Conservation (phyloP, 2,888 invertebrate species). For the Thecocarcelia acutangulata region DNA sequence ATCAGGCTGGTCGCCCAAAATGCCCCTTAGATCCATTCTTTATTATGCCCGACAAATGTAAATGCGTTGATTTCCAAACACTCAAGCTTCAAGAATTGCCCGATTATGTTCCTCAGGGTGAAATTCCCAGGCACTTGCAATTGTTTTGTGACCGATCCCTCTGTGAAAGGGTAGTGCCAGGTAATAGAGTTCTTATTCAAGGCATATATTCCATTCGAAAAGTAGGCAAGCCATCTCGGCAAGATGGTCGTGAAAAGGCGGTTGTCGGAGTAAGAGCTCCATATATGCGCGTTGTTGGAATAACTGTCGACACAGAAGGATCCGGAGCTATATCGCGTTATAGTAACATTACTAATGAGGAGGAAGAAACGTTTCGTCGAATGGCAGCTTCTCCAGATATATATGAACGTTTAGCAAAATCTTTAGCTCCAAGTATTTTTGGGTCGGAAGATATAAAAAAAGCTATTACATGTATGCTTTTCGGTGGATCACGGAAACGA, state of each 20-base stretch:
- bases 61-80: slow-evolving; percentile 98
- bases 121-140: slow-evolving; percentile 97
- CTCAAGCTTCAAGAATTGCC: slow-evolving; percentile 98
- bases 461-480: slow-evolving; percentile 95
- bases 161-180: slow-evolving; percentile 97
- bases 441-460: slow-evolving; percentile 97
- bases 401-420: slow-evolving; percentile 93
- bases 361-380: slow-evolving; percentile 85
- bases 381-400: slow-evolving; percentile 93
- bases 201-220: slow-evolving; percentile 99
- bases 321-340: slow-evolving; percentile 84
- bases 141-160: slow-evolving; percentile 95
- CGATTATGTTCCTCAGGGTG: slow-evolving; percentile 94
- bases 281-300: slow-evolving; percentile 96
- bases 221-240: slow-evolving; percentile 84
- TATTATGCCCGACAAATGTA: slow-evolving; percentile 98
- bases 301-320: slow-evolving; percentile 92
- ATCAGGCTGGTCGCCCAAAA: slow-evolving; percentile 94
- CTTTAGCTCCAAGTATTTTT: slow-evolving; percentile 98
- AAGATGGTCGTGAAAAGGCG: slow-evolving; percentile 88
- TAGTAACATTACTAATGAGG: slow-evolving; percentile 84
- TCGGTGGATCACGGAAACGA: slow-evolving; percentile 94
- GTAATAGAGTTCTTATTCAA: slow-evolving; percentile 94
- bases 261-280: slow-evolving; percentile 96
- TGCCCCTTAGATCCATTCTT: slow-evolving; percentile 99